Conservation (phyloP, 2,797 vertebrate genomes). For the Pteropus rufus region DNA sequence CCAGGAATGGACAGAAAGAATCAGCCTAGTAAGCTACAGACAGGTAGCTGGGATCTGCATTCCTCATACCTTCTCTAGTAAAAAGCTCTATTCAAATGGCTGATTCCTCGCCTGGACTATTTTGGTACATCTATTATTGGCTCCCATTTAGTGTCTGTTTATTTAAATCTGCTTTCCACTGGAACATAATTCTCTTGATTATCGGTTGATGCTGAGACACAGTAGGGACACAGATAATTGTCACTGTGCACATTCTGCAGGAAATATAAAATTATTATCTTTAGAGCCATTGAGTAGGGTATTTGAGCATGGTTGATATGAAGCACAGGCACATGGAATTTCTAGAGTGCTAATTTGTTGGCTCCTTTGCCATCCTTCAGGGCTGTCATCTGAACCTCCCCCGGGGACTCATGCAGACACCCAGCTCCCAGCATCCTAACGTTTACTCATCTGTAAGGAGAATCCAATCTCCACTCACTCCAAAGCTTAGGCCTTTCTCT, state of each 20-base stretch:
- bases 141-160: conserved; percentile 75
- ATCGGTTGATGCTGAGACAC: conserved; percentile 70
- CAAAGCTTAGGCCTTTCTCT: not conserved
- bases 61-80: not conserved
- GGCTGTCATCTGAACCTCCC: not conserved
- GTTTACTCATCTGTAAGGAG: not conserved
- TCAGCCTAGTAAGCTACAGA: not conserved
- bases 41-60: not conserved
- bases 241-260: conserved; percentile 66
- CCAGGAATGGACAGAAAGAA: not conserved
- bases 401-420: not conserved
- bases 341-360: conserved; percentile 63
- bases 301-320: conserved; percentile 40
- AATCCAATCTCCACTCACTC: not conserved
- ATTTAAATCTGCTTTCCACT: conserved; percentile 78
- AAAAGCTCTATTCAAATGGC: conserved; percentile 39
- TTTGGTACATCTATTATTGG: conserved; percentile 75
- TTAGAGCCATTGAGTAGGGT: conserved; percentile 52
- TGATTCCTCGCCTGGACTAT: conserved; percentile 60
- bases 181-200: conserved; percentile 77
- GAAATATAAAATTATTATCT: conserved; percentile 75
- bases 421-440: not conserved
- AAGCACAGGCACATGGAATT: conserved; percentile 48
- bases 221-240: conserved; percentile 77
- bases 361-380: not conserved